phyloP scores from a whole-genome alignment of 2,888 invertebrate genomes.

The Chymomyza amoena region DNA sequence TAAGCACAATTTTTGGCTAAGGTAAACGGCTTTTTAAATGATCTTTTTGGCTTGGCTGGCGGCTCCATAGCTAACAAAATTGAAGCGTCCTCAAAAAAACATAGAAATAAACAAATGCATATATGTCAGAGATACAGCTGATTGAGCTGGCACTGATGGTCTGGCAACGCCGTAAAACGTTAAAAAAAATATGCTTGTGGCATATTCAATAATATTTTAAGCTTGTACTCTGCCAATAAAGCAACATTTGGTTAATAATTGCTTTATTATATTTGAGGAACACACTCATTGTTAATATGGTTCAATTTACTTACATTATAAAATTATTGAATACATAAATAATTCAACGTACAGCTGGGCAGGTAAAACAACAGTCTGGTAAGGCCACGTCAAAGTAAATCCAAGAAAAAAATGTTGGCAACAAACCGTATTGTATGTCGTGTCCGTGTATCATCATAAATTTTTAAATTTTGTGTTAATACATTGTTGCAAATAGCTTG shows the following conservation, averaged over 20 bases:
- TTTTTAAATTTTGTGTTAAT: not conserved
- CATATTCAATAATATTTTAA: too few species aligned
- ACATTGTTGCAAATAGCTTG: not conserved
- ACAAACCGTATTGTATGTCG: not conserved
- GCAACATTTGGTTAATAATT: too few species aligned
- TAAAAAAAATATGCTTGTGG: too few species aligned
- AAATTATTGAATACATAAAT: too few species aligned
- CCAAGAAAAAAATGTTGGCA: not conserved
- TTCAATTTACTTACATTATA: too few species aligned
- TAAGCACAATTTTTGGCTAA: conserved; percentile 53
- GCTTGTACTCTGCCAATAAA: too few species aligned
- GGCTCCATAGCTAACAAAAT: conserved; percentile 19
- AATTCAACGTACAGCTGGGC: not conserved
- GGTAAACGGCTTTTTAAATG: conserved; percentile 45
- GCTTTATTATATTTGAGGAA: too few species aligned
- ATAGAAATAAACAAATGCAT: not conserved
- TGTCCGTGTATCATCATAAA: not conserved
- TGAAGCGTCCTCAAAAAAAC: not conserved
- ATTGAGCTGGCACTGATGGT: not conserved
- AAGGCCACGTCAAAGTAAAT: not conserved
- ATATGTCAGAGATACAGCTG: conserved; percentile 1
- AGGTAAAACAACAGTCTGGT: not conserved
- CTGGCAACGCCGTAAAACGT: not conserved
- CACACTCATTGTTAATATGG: too few species aligned
- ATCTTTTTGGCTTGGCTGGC: conserved; percentile 25